Base-by-base conservation (phyloP, 2,797 vertebrate genomes). In the Macropodus opercularis region DNA sequence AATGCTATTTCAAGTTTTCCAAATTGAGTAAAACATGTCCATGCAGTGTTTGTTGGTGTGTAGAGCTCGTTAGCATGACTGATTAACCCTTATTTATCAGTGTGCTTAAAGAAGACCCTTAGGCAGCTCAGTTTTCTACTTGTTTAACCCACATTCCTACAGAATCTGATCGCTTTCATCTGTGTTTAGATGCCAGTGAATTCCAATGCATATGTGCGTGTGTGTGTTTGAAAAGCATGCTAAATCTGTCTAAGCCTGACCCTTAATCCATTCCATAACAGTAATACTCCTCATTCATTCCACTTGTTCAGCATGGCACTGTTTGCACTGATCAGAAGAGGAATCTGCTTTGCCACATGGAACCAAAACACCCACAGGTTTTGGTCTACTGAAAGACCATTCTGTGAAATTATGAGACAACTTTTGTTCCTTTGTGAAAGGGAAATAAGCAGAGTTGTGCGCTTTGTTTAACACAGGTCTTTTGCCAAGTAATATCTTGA, bases 201-300 rank as follows among this genome's bases (percentile, higher is more conserved):
- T 59, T 32, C 8, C 31, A 24, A 1, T 15, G 18, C 34, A 43
- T 42, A 34, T 39, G 52, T 47, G 39, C 59, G 29, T 63, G 57
- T 26, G 21, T 62, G 27, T 47, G 17, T 51, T 62, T 44, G 18
- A 50, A 63, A 70, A 66, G 44, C 21, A 69, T 55, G 32, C 52
- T 63, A 58, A 67, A 51, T 61, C 50, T 36, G 34, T 41, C 49
- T 63, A 32, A 54, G 47, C 40, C 29, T 57, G 22, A 53, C 21
- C 18, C 31, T n/a, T 79, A 80, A 76, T 75, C 73, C 63, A 38
- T 17, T 61, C 38, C 24, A n/a, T 43, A 61, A 35, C 17, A 52
- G 19, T 75, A 66, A 48, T 53, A 24, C 61, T 34, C 51, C 27
- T 48, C 38, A 54, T 43, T 55, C 11, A 31, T 19, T 57, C 13